Percentiles rank a stretch among this genome's conserved stretches.
These are phyloP conservation scores for Nothoprocta perdicaria DNA, from an alignment of 2,113 vertebrate species.

Conservation along the genomic window DNA sequence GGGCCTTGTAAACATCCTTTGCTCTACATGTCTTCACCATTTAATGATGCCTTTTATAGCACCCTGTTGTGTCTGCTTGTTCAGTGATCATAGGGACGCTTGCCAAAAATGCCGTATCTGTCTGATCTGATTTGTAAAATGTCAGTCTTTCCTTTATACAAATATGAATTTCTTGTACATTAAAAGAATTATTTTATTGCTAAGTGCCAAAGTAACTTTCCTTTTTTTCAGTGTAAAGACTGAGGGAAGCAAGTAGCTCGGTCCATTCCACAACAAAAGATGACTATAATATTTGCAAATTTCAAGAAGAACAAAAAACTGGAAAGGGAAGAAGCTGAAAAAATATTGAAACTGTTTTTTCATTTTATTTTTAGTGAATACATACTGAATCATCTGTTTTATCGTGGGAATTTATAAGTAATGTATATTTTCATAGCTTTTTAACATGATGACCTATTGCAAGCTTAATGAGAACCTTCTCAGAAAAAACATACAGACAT, in stretches of 20 bases:
- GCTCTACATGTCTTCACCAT: not conserved
- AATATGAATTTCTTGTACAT: not conserved
- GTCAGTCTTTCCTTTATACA: not conserved
- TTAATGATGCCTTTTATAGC: not conserved
- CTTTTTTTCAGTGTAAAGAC: not conserved
- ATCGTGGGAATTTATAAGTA: not conserved
- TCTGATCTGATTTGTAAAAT: not conserved
- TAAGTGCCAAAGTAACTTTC: not conserved
- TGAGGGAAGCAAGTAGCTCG: not conserved
- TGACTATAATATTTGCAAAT: not conserved
- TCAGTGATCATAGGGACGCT: not conserved
- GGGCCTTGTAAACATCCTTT: not conserved
- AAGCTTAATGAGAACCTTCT: not conserved
- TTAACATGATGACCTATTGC: not conserved
- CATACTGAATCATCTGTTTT: not conserved
- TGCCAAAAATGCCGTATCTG: not conserved
- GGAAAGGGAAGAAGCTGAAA: not conserved
- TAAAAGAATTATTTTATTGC: not conserved
- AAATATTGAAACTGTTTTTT: not conserved
- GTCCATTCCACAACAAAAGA: not conserved
- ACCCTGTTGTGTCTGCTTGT: not conserved
- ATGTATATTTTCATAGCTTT: not conserved
- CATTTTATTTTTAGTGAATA: not conserved
- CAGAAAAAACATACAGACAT: not conserved
- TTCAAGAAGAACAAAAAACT: not conserved